Evolutionary conservation across 2,113 vertebrate genomes (phyloP), one percentile per base, ranked within the genome.

Genomic region (Geococcyx californianus): DNA sequence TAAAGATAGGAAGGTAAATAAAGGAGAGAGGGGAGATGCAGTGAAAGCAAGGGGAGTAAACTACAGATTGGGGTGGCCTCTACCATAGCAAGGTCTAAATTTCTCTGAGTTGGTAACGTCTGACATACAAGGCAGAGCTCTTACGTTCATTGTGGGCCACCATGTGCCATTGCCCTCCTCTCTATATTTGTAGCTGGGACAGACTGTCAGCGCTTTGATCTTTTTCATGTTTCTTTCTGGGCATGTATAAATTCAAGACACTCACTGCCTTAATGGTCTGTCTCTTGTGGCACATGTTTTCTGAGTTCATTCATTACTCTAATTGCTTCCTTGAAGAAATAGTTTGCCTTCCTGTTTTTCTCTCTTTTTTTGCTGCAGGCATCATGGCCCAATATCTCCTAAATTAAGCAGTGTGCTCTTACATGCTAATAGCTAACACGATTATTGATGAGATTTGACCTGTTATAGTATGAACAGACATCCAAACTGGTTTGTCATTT

Each of bases 311-410:
- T 92, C 60, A 83, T 90, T 95, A 83, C 45, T 19, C 16, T 94
- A 91, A 93, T 86, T 79, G 11, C 85, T 95, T 92, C 64, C 86
- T 84, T 56, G 52, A 90, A 92, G 29, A 92, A 72, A 60, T 54
- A 16, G 7, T 87, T 94, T 87, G 74, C 36, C 21, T 91, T 95
- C 84, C 87, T 91, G 55, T 58, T 95, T 82, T 91, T 85, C 66
- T 76, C 13, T 87, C 12, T 33, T 73, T 38, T 84, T 85, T 80
- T 76, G 13, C 33, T 51, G 40, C 24, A 44, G 76, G 47, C 78
- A 75, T 47, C 33, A 20, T 19, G 17, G 47, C 52, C n/a, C 11
- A 81, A 0, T 70, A 36, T 84, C 10, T 54, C 59, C 47, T 56
- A 56, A 88, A 91, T 86, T 63, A 70, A 59, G 42, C 55, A 23